These are phyloP conservation scores for Stramonita haemastoma DNA, from an alignment of 2,888 invertebrate genomes.

Conservation along the genomic window DNA sequence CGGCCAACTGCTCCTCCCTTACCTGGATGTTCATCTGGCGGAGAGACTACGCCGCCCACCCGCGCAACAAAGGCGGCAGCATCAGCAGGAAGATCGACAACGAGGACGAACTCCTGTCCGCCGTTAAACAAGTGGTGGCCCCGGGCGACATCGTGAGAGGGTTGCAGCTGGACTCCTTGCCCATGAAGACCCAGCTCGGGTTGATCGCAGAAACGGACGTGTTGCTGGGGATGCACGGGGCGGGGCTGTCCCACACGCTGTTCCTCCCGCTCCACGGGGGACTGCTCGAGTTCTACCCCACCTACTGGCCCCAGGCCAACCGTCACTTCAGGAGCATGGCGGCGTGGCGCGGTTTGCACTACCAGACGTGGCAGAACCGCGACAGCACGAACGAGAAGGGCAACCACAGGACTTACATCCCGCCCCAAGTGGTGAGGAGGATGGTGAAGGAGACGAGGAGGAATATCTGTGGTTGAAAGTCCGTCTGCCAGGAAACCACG, in stretches of 20 bases:
- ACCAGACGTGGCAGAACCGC: constrained; percentile 71
- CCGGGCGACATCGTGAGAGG: constrained; percentile 42
- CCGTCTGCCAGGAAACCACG: no score
- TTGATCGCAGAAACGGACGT: constrained; percentile 70
- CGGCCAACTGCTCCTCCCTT: constrained; percentile 64
- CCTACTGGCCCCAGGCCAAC: constrained; percentile 63
- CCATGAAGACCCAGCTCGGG: constrained; percentile 69
- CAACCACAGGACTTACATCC: constrained; percentile 61
- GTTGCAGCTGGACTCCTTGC: constrained; percentile 69
- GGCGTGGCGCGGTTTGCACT: constrained; percentile 71
- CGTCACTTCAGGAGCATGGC: constrained; percentile 72
- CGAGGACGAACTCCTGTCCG: constrained; percentile 71
- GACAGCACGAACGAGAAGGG: constrained; percentile 61
- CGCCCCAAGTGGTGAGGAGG: constrained; percentile 50
- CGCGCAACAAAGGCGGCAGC: constrained; percentile 72
- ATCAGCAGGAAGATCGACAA: constrained; percentile 74
- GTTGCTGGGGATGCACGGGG: constrained; percentile 77
- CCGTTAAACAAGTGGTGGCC: constrained; percentile 55
- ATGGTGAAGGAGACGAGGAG: constrained; percentile 44
- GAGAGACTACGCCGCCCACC: constrained; percentile 75
- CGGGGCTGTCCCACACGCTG: constrained; percentile 73
- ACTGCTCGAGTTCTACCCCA: constrained; percentile 72
- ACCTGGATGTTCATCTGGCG: constrained; percentile 74
- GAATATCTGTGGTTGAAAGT: constrained; percentile 36
- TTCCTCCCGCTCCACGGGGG: constrained; percentile 72